A percentile compares a stretch with the other conserved stretches of the same genome.
Evolutionary conservation across 64 coral and sea anemone species (phyloP).

Genomic region (Montipora cactus): DNA sequence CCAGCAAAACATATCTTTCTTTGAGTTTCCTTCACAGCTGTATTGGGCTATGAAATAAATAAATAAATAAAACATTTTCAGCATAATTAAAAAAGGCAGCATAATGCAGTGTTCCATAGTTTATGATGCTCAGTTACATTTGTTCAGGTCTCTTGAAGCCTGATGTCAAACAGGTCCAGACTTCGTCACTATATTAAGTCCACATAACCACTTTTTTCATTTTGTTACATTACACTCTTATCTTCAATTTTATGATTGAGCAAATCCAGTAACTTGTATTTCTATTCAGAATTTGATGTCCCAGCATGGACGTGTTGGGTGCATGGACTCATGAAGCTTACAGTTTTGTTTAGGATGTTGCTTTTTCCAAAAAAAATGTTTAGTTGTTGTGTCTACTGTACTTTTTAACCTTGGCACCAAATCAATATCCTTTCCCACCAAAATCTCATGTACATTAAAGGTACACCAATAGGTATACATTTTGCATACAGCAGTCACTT

Average conservation of each 20-base stretch:
- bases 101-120: constrained; percentile 7
- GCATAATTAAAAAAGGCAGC: background rate
- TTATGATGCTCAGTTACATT: constrained; percentile 4
- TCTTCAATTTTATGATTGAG: background rate
- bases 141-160: constrained; percentile 1
- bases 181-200: background rate
- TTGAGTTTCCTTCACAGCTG: background rate
- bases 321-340: background rate
- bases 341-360: background rate
- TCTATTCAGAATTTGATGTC: constrained; percentile 1
- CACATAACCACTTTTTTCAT: constrained; percentile 1
- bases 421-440: constrained; percentile 7
- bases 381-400: constrained; percentile 7
- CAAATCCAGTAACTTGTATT: background rate
- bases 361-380: constrained; percentile 1
- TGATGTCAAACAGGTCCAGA: constrained; percentile 6
- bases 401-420: background rate
- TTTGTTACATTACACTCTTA: background rate
- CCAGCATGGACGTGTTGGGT: background rate
- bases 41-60: constrained; percentile 3
- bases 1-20: constrained; percentile 7
- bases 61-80: constrained; percentile 5
- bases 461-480: constrained; percentile 7
- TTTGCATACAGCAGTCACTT: background rate
- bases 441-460: background rate